These are phyloP conservation scores for Astyanax mexicanus DNA, from an alignment of 2,797 vertebrate species.

Conservation along the genomic window DNA sequence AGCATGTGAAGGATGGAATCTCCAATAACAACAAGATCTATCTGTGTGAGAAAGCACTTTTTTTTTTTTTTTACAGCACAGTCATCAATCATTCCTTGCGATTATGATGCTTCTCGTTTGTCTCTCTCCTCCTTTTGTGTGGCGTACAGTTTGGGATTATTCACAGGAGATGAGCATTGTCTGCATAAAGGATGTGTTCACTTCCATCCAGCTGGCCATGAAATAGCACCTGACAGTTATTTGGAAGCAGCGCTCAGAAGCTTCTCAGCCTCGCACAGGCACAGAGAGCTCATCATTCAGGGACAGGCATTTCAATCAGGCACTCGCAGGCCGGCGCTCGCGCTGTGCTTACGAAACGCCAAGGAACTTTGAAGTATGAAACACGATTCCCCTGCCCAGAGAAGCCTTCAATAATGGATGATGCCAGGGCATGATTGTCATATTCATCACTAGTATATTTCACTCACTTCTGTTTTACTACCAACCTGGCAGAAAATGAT, in stretches of 20 bases:
- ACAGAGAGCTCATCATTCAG: constrained; percentile 45
- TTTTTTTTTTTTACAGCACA: constrained; percentile 37
- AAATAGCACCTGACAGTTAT: constrained; percentile 55
- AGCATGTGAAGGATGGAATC: neutral
- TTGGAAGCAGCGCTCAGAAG: constrained; percentile 41
- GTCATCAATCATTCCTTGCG: constrained; percentile 42
- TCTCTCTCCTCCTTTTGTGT: constrained; percentile 42
- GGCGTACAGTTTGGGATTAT: constrained; percentile 38
- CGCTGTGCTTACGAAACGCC: constrained; percentile 17
- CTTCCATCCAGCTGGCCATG: constrained; percentile 50
- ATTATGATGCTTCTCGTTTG: constrained; percentile 53
- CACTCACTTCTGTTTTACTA: constrained; percentile 22
- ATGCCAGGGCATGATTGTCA: constrained; percentile 40
- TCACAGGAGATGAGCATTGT: constrained; percentile 51
- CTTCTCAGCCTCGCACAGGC: constrained; percentile 11
- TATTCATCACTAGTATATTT: constrained; percentile 19
- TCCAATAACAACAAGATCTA: constrained; percentile 9
- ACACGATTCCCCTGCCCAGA: constrained; percentile 49
- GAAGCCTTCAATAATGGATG: constrained; percentile 56
- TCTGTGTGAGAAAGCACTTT: neutral
- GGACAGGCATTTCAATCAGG: constrained; percentile 45
- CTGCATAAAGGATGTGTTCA: constrained; percentile 48
- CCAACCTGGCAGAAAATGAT: neutral
- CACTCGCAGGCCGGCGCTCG: constrained; percentile 1
- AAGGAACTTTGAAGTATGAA: constrained; percentile 55